Evolutionary conservation across 1,140 invertebrate genomes (phyloP).

Genomic region (Rhopalosiphum maidis): DNA sequence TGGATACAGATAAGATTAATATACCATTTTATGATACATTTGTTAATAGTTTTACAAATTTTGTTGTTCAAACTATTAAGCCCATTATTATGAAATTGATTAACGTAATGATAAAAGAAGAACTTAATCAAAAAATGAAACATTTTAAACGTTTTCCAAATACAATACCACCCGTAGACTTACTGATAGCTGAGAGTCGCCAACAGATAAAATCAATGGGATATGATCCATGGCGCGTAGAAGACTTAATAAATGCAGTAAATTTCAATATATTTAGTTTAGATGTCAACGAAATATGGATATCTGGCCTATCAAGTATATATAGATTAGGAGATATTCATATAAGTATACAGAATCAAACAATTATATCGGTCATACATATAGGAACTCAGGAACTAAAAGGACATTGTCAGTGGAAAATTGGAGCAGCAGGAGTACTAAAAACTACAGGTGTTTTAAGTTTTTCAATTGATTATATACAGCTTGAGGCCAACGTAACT

Average conservation of each 20-base stretch:
- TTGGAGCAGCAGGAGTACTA: conserved; percentile 72
- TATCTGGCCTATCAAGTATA: conserved; percentile 79
- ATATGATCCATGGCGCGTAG: conserved; percentile 76
- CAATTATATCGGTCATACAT: conserved; percentile 70
- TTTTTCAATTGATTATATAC: conserved; percentile 76
- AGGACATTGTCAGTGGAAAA: conserved; percentile 79
- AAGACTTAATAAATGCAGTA: conserved; percentile 74
- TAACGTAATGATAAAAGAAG: conserved; percentile 69
- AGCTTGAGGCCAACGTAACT: conserved; percentile 70
- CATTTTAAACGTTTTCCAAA: conserved; percentile 79
- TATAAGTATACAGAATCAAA: conserved; percentile 75
- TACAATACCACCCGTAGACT: conserved; percentile 83
- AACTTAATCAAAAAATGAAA: conserved; percentile 61
- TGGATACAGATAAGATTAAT: conserved; percentile 47
- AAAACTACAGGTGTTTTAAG: conserved; percentile 74
- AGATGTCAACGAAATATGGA: conserved; percentile 72
- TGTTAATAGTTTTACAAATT: conserved; percentile 60
- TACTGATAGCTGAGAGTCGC: conserved; percentile 76
- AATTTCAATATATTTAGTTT: conserved; percentile 70
- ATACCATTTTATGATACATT: conserved; percentile 48
- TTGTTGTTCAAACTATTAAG: conserved; percentile 64
- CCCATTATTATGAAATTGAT: conserved; percentile 80
- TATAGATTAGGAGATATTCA: conserved; percentile 81
- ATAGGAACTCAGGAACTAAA: conserved; percentile 79
- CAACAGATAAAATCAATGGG: conserved; percentile 74